phyloP scores from a whole-genome alignment of 2,113 vertebrate genomes.

The Nibea albiflora region DNA sequence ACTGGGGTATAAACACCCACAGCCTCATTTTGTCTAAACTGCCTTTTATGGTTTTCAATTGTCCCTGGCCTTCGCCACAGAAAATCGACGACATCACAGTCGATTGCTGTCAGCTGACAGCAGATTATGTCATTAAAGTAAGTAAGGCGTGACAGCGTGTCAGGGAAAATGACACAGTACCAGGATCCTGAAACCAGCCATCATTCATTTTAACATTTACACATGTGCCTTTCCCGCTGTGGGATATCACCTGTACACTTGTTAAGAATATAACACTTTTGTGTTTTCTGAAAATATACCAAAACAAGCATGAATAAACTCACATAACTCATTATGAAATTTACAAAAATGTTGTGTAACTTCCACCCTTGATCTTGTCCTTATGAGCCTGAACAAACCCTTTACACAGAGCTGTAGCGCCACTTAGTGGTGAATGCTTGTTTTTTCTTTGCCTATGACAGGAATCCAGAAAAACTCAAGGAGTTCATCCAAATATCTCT shows the following conservation, averaged over 20 bases:
- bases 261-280: neutral
- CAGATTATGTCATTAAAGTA: too few relatives aligned
- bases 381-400: neutral
- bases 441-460: neutral
- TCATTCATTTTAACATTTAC: neutral
- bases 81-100: too few relatives aligned
- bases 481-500: neutral
- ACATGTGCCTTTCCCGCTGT: neutral
- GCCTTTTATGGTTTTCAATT: too few relatives aligned
- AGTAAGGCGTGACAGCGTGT: too few relatives aligned
- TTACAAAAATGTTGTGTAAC: neutral
- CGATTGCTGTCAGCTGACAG: too few relatives aligned
- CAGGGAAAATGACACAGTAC: too few relatives aligned
- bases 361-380: neutral
- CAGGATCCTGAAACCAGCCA: too few relatives aligned
- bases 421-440: conserved; percentile 51
- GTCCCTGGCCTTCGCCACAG: too few relatives aligned
- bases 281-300: neutral
- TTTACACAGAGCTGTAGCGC: conserved; percentile 38
- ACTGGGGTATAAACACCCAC: too few relatives aligned
- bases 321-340: neutral
- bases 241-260: neutral
- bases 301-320: neutral
- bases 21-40: too few relatives aligned
- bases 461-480: neutral